Base-by-base conservation (phyloP, 2,797 vertebrate genomes). In the Spinus pinus region DNA sequence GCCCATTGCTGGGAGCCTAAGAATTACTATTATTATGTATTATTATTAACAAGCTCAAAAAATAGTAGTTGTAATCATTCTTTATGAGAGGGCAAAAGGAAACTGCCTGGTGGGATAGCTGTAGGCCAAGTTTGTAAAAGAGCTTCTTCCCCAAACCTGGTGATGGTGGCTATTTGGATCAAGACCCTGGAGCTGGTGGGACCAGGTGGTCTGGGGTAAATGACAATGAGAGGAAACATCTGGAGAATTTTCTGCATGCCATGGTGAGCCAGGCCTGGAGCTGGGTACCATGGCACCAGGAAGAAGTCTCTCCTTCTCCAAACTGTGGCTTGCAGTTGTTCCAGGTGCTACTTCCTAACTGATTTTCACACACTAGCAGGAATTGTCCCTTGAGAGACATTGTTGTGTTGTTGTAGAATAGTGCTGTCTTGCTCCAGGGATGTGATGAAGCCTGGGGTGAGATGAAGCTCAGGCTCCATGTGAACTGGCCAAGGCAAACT, bases 31-130 rank as follows among this genome's bases (percentile, higher is more conserved):
- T 81, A 66, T 80, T 72, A 50, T 72, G 19, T 70, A 30, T 86
- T 94, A 30, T 86, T 91, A 70, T 80, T 90, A 82, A 80, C 13
- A 5, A 35, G 31, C 42, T 94, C 42, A 47, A 74, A 81, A 80
- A 72, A 30, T 30, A 85, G 72, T 42, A 86, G 37, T 44, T 7
- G 2, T 83, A 79, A 46, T 49, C 10, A 5, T 73, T 28, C 18
- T 28, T 41, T 64, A 5, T 39, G 70, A 69, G 54, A 61, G 25
- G 35, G 33, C 47, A 67, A 44, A 80, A 60, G 65, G 69, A 88
- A 60, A 10, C 46, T 81, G 89, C 39, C 65, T 64, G 60, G 47
- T 46, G 51, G 41, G 41, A 13, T n/a, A 57, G 65, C 41, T 70
- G 57, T 37, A 41, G 42, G 44, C 46, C 42, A 41, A 8, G 41